Conservation (phyloP, 2,113 vertebrate species). For the Progne subis region DNA sequence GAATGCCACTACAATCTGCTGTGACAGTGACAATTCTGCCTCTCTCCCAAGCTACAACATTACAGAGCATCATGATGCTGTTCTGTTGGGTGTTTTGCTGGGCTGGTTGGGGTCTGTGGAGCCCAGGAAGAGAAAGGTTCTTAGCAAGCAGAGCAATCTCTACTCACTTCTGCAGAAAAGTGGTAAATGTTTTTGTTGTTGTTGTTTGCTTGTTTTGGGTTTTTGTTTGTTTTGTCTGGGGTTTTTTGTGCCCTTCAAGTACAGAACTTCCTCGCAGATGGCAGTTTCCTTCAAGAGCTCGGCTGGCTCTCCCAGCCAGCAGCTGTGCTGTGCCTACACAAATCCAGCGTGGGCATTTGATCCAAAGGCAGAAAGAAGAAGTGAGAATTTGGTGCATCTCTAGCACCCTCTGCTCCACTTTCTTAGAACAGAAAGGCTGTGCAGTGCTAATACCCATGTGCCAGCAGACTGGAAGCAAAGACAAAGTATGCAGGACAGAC, state of each 20-base stretch:
- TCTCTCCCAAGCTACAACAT: neutral
- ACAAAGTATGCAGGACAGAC: neutral
- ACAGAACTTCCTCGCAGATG: neutral
- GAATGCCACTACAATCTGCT: neutral
- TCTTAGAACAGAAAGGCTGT: neutral
- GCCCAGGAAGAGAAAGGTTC: neutral
- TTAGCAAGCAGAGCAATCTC: neutral
- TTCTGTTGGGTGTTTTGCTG: neutral
- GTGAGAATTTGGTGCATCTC: neutral
- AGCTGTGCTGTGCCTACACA: neutral
- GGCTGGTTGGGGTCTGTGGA: neutral
- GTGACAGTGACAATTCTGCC: neutral
- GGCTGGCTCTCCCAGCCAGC: neutral
- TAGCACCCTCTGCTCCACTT: neutral
- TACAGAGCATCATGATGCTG: neutral
- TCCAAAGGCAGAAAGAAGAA: neutral
- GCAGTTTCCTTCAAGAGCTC: neutral
- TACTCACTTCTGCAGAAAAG: neutral
- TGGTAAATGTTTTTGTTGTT: too few relatives aligned
- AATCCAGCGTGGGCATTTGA: accelerated
- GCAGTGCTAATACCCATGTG: accelerated
- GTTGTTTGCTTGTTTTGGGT: too few relatives aligned
- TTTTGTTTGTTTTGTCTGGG: too few relatives aligned
- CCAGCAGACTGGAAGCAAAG: neutral
- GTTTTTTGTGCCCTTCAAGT: neutral